Evolutionary conservation across 1,140 invertebrate species (phyloP), one percentile per base, ranked within the genome.

Genomic region (Zophobas atratus): DNA sequence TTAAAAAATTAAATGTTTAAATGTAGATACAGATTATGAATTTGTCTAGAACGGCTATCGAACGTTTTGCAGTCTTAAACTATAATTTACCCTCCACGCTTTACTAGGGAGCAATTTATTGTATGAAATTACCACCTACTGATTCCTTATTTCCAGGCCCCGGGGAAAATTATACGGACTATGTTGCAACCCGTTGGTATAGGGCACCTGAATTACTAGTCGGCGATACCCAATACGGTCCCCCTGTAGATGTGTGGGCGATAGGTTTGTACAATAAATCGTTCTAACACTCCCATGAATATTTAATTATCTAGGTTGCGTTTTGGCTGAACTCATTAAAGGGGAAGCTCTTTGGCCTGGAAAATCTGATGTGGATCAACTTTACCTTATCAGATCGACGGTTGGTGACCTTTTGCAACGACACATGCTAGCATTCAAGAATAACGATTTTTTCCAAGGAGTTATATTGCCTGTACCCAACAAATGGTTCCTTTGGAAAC

Each of bases 121-220:
- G 20, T 20, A 20, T 20, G 20, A 20, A 20, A 20, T 20, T 20
- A 20, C 20, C 20, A 20, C n/a, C 2, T 20, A 51, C 49, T 51
- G 2, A 36, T 34, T 34, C 41, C 41, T 3, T 70, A 57, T 43
- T 78, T 82, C 78, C 84, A 92, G 91, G 90, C 87, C 96, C 97
- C 0, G 97, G 96, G 3, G 98, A 99, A 90, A 97, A 98, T 86
- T 99, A 99, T 86, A 99, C 98, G 70, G 98, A 99, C 87, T 99
- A 99, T 87, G 98, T 99, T 56, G 98, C 98, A 1, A 99, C 98
- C 2, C 89, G 98, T 35, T 99, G 98, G 98, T 99, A 99, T 87
- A 89, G 98, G 72, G 95, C 97, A 8, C 98, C 97, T 0, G 98
- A 99, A 88, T 89, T 99, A 5, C 89, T 99, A 33, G 98, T 99